Percentiles rank a stretch among this genome's conserved stretches.
phyloP scores from a whole-genome alignment of 2,797 vertebrate species.

The Graptemys geographica region DNA sequence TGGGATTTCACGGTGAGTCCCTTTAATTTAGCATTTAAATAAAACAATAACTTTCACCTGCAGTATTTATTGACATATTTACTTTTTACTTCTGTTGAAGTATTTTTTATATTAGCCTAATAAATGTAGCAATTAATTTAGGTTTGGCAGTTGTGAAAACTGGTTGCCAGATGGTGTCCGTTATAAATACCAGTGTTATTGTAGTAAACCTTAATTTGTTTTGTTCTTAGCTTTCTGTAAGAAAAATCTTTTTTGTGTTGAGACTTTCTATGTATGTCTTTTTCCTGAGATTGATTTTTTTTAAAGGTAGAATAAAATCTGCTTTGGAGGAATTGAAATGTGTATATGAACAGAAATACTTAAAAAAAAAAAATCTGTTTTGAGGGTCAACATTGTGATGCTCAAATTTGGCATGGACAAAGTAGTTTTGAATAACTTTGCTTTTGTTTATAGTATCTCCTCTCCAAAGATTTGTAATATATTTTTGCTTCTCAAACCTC shows the following conservation, averaged over 20 bases:
- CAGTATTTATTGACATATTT: not conserved
- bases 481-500: not conserved
- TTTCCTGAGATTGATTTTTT: not conserved
- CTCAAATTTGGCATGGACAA: not conserved
- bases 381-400: not conserved
- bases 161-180: not conserved
- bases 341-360: not conserved
- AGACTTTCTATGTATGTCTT: not conserved
- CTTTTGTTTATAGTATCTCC: not conserved
- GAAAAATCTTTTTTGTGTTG: not conserved
- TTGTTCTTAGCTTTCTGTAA: not conserved
- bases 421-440: not conserved
- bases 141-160: slow-evolving; percentile 6
- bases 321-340: not conserved
- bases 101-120: slow-evolving; percentile 39
- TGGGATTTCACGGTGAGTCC: not conserved
- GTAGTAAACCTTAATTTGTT: not conserved
- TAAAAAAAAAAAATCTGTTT: not conserved
- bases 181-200: not conserved
- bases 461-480: not conserved
- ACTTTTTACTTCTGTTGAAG: slow-evolving; percentile 26
- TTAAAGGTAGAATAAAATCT: not conserved
- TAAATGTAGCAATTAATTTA: slow-evolving; percentile 39
- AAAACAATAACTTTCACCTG: not conserved
- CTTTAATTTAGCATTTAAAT: not conserved